These are phyloP conservation scores for Alaudala cheleensis DNA, from an alignment of 2,113 vertebrate genomes.

Conservation along the genomic window DNA sequence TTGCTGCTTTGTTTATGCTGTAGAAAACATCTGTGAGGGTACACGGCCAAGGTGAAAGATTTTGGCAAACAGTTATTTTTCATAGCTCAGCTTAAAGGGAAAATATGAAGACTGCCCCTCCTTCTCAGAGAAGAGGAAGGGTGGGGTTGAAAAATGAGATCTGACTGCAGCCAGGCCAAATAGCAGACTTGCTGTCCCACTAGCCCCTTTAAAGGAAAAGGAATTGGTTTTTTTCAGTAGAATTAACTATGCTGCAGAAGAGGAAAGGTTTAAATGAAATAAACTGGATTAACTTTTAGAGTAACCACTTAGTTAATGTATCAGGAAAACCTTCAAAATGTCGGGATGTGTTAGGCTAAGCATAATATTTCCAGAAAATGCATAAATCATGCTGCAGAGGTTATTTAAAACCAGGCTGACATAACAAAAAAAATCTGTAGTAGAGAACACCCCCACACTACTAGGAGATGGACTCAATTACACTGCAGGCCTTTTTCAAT, in stretches of 20 bases:
- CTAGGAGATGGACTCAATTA: conserved; percentile 16
- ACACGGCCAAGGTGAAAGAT: conserved; percentile 70
- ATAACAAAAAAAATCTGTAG: conserved; percentile 2
- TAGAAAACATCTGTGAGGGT: conserved; percentile 74
- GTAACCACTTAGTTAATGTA: neutral
- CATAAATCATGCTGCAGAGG: neutral
- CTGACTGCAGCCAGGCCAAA: conserved; percentile 61
- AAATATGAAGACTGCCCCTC: conserved; percentile 62
- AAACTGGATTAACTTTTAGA: neutral
- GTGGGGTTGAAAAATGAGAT: conserved; percentile 63
- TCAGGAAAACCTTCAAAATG: neutral
- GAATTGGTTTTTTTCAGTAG: conserved; percentile 62
- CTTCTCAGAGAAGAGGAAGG: conserved; percentile 42
- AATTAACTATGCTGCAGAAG: conserved; percentile 25
- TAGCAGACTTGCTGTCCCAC: conserved; percentile 51
- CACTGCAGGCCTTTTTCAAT: conserved; percentile 4
- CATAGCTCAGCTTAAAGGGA: conserved; percentile 69
- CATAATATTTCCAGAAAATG: neutral
- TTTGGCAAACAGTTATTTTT: conserved; percentile 71
- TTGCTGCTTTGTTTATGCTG: conserved; percentile 75
- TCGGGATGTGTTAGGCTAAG: neutral
- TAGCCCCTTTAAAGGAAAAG: conserved; percentile 57
- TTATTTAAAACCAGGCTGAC: neutral
- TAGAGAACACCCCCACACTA: neutral
- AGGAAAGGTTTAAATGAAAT: neutral